These are phyloP conservation scores for Tolypeutes matacus DNA, from an alignment of 2,797 vertebrate genomes.

Conservation along the genomic window DNA sequence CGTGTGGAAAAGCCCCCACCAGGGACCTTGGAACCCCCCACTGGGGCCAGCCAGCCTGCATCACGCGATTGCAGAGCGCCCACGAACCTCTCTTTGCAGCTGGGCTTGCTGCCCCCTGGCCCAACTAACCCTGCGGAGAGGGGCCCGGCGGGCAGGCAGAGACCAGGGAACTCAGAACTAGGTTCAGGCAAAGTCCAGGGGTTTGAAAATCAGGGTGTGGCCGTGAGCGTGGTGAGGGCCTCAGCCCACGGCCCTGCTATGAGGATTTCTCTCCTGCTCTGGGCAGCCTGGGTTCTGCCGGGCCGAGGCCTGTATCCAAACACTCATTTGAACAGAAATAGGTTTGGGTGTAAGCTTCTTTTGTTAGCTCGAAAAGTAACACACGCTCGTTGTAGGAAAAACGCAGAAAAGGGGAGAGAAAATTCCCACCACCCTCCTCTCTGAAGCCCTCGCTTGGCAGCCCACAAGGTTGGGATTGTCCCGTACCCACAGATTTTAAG, in stretches of 20 bases:
- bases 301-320: neutral
- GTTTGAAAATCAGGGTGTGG: neutral
- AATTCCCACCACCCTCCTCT: neutral
- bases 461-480: neutral
- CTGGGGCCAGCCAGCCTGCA: neutral
- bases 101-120: neutral
- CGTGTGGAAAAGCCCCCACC: neutral
- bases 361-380: neutral
- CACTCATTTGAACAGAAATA: neutral
- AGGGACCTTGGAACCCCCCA: neutral
- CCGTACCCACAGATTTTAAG: neutral
- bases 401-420: neutral
- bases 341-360: neutral
- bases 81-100: rapidly evolving
- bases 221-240: neutral
- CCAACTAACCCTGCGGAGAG: rapidly evolving
- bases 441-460: neutral
- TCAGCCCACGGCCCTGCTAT: neutral
- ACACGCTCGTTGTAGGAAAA: neutral
- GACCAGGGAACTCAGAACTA: neutral
- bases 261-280: neutral
- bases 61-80: neutral
- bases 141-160: neutral
- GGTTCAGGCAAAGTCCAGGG: neutral
- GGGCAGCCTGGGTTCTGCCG: too few relatives aligned